These are phyloP conservation scores for Dasypus novemcinctus DNA, from an alignment of 2,113 vertebrate species.

Conservation along the genomic window DNA sequence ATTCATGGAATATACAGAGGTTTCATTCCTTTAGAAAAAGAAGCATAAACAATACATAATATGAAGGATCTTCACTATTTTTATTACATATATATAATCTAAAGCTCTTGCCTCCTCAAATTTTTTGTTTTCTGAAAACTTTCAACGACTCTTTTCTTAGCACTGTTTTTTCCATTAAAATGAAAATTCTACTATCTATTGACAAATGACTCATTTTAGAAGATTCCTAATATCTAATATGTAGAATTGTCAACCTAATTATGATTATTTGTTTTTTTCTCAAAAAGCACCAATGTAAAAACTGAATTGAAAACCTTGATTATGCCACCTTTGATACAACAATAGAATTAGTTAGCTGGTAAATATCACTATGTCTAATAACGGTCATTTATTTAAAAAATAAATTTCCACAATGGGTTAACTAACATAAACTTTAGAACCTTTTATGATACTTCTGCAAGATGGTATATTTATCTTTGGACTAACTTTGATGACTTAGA, in stretches of 20 bases:
- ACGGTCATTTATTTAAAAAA: neutral
- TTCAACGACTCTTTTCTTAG: neutral
- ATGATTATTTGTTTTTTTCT: neutral
- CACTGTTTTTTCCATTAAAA: neutral
- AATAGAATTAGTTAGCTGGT: neutral
- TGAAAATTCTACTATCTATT: neutral
- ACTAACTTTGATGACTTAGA: neutral
- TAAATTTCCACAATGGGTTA: neutral
- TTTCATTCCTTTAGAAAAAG: neutral
- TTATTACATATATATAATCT: neutral
- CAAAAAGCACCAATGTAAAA: neutral
- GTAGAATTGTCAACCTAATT: neutral
- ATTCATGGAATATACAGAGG: neutral
- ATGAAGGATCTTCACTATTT: neutral
- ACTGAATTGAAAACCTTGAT: neutral
- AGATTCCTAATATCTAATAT: neutral
- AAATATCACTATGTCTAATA: neutral
- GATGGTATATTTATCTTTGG: neutral
- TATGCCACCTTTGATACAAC: neutral
- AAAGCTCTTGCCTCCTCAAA: neutral
- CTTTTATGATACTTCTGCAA: neutral
- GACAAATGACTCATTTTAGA: neutral
- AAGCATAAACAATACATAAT: neutral
- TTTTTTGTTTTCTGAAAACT: neutral
- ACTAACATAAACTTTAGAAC: neutral